Percentiles rank a stretch among this genome's conserved stretches.
Evolutionary conservation across 2,888 invertebrate genomes (phyloP).

Genomic region (Dioctria linearis): DNA sequence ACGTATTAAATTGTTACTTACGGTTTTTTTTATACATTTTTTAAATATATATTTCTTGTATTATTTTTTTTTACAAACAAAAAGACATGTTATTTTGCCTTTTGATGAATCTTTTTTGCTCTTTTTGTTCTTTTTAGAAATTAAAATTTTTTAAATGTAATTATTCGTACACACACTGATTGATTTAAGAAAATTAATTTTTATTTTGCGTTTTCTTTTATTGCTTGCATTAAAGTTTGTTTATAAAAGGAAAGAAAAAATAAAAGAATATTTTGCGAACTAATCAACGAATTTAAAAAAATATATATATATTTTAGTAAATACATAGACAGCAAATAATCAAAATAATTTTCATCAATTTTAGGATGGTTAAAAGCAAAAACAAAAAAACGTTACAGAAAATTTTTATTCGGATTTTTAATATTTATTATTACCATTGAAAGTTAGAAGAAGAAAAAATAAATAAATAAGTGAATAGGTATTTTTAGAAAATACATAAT

Average conservation of each 20-base stretch:
- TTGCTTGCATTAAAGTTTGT: conserved; percentile 3
- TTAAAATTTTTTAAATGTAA: conserved; percentile 32
- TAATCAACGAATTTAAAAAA: conserved; percentile 36
- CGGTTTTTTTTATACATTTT: conserved; percentile 2
- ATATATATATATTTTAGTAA: conserved; percentile 55
- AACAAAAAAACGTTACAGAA: conserved; percentile 21
- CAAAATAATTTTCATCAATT: conserved; percentile 20
- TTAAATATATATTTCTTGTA: not conserved
- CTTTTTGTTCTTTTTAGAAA: not conserved
- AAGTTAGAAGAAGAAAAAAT: not conserved
- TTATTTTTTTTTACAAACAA: not conserved
- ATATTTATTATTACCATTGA: conserved; percentile 20
- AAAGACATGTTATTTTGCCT: conserved; percentile 20
- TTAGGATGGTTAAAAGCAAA: conserved; percentile 1
- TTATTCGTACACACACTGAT: conserved; percentile 25
- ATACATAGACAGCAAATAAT: conserved; percentile 54
- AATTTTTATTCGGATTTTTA: conserved; percentile 12
- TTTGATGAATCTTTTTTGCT: conserved; percentile 34
- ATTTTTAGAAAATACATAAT: not conserved
- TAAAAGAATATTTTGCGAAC: not conserved
- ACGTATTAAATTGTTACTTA: conserved; percentile 24
- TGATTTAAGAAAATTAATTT: conserved; percentile 22
- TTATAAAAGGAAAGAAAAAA: not conserved
- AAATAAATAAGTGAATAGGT: too few relatives aligned
- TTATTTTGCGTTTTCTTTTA: conserved; percentile 7